Evolutionary conservation across 2,797 vertebrate genomes (phyloP), one percentile per base, ranked within the genome.

Genomic region (Sebastolobus altivelis): DNA sequence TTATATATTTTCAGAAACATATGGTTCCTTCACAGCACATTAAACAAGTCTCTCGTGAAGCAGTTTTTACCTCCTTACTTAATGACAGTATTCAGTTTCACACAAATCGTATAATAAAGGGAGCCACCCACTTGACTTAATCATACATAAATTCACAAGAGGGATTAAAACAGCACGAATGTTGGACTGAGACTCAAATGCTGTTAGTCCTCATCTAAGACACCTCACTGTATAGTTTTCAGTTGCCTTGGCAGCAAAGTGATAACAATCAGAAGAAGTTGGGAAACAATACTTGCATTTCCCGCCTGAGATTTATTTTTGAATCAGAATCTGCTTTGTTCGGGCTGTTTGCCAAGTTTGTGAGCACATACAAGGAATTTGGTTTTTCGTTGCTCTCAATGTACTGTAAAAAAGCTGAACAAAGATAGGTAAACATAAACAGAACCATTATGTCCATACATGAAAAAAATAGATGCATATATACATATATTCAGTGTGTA

Each of bases 21-120:
- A 27, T 79, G 54, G 25, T 58, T 65, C 20, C 73, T 82, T 66
- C 43, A 75, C 63, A 83, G 62, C 65, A 75, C 75, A 93, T 88
- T 89, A 87, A 91, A 86, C 38, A 72, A 29, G 72, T 84, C 75
- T 79, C 77, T 84, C 54, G 35, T 79, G 7, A 72, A 78, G 9
- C 61, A 8, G 3, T 4, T 67, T 37, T 55, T 46, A 67, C 35
- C 65, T 84, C 66, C 58, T 73, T 70, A 66, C 38, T 82, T 77
- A 20, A 55, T 54, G 31, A 27, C 5, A 11, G 3, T 29, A 3
- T 67, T 74, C 12, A 13, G 10, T 43, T 58, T 67, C 54, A 46
- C 31, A 54, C 14, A 14, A 58, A 52, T 0, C 55, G 3, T 25
- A 22, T 13, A 7, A 46, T 12, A 35, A 31, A 60, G 1, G 20